Percentiles rank a stretch among this genome's conserved stretches.
Evolutionary conservation across 2,888 invertebrate species (phyloP).

Genomic region (Hartigia nigra): DNA sequence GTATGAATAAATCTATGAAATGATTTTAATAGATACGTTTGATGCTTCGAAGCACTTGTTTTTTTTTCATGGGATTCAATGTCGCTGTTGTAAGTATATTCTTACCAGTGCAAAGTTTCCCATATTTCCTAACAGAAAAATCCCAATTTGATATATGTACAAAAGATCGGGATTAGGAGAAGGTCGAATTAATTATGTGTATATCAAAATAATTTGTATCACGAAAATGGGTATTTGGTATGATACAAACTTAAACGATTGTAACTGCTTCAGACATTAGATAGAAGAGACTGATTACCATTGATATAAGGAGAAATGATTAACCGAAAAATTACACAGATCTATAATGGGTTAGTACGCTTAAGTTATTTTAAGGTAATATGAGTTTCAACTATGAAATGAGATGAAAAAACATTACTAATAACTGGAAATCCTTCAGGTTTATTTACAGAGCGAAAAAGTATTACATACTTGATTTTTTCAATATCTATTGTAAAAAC

Average conservation of each 20-base stretch:
- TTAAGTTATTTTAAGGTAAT: neutral
- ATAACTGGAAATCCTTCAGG: neutral
- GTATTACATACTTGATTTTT: neutral
- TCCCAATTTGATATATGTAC: neutral
- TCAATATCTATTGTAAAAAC: neutral
- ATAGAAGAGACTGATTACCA: constrained; percentile 40
- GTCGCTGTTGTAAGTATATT: neutral
- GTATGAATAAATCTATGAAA: too few relatives aligned
- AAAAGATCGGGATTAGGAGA: neutral
- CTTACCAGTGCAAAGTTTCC: neutral
- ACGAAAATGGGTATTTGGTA: neutral
- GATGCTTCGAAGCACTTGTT: neutral
- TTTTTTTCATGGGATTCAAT: neutral
- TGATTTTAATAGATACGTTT: neutral
- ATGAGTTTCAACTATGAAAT: neutral
- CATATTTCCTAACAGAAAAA: neutral
- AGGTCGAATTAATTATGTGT: neutral
- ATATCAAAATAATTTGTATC: neutral
- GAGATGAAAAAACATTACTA: too few relatives aligned
- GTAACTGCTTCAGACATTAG: neutral
- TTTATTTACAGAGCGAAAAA: neutral
- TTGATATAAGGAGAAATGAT: constrained; percentile 22
- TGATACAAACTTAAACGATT: neutral
- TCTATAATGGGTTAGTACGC: neutral
- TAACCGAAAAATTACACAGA: neutral